Conservation (phyloP, 92 coral and sea anemone species). For the Isaurus tuberculatus region DNA sequence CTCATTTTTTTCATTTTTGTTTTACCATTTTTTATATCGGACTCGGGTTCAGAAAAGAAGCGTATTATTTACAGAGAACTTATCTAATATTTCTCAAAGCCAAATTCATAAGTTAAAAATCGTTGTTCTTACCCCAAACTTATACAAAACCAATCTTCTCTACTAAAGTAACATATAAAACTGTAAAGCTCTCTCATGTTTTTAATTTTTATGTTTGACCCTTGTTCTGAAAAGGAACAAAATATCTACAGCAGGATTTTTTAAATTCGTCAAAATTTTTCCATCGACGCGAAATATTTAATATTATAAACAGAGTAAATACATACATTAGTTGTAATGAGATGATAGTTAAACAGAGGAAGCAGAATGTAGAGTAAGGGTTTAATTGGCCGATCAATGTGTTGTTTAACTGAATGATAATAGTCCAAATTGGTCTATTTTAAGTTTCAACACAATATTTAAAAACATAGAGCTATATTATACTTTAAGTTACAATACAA, state of each 20-base stretch:
- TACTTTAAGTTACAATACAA: neutral
- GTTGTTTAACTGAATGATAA: neutral
- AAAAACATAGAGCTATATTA: neutral
- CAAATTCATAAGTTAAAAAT: no score
- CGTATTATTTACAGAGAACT: neutral
- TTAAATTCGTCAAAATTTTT: neutral
- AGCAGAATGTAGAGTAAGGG: neutral
- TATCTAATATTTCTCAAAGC: neutral
- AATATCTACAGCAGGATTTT: no score
- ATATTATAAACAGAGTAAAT: neutral
- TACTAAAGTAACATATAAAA: no score
- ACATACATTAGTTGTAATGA: neutral
- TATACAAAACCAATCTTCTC: no score
- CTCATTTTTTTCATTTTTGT: neutral
- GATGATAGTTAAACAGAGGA: neutral
- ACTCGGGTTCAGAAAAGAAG: neutral
- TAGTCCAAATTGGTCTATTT: neutral
- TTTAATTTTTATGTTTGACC: no score
- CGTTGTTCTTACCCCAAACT: no score
- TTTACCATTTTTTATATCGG: neutral
- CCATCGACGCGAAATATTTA: neutral
- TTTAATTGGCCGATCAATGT: neutral
- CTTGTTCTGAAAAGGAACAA: no score
- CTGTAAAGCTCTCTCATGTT: no score
- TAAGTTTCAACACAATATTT: neutral